Base-by-base conservation (phyloP, 2,113 vertebrate species). In the Abramis brama region DNA sequence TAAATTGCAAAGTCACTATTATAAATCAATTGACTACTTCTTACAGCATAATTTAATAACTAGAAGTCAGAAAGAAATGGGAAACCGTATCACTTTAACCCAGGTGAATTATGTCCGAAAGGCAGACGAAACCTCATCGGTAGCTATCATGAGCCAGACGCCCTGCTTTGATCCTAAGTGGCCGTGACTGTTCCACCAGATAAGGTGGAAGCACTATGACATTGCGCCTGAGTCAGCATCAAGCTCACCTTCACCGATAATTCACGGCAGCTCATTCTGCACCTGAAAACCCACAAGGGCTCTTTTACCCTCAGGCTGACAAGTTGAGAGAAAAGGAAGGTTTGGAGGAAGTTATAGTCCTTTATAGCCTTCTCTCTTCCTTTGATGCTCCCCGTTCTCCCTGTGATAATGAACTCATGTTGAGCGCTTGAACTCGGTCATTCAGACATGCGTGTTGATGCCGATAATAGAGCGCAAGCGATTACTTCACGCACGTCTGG, bases 191-290 rank as follows among this genome's bases (percentile, higher is more conserved):
- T 73, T 84, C 60, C 66, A 76, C 45, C 62, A 82, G 83, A 89
- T 86, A 83, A 84, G 70, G 85, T 82, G 83, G 80, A 86, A 86
- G 52, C 68, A 70, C 73, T 62, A 84, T 84, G 85, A 86, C 87
- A 77, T 59, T 60, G 74, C 39, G 36, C 86, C 77, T 71, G 74
- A 86, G 77, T 78, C 88, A 85, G 60, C 85, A 85, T 75, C 39
- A 50, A 66, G 62, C 82, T 89, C 82, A 81, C 50, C 60, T 75
- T 81, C 82, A 81, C 70, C 62, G 27, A 70, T 87, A 79, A 66
- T 59, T 89, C 78, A 86, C 57, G 19, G 36, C 74, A 45, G 27
- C 30, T 76, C 43, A 82, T 47, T 75, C 74, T 33, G 75, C 19
- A 80, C 36, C 73, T 62, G 76, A 30, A 74, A 73, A 57, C 10